A percentile compares a stretch with the other conserved stretches of the same genome.
These are phyloP conservation scores for Conopomorpha cramerella DNA, from an alignment of 1,140 invertebrate species.

Conservation along the genomic window DNA sequence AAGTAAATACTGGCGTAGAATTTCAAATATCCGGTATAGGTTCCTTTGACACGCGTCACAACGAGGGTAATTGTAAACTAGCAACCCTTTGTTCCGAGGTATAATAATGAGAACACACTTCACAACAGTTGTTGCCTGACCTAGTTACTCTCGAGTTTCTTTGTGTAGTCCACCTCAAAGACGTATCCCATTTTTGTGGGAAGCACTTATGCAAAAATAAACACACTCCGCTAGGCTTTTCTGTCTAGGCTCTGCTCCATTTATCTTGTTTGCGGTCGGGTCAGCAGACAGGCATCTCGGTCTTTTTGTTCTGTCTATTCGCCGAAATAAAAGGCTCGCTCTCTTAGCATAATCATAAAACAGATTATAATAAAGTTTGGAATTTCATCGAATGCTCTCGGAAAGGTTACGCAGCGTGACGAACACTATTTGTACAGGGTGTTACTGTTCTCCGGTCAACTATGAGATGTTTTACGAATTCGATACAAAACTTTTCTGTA, in stretches of 20 bases:
- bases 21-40: neutral
- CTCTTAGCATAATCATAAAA: no score
- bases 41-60: no score
- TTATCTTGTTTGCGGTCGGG: constrained; percentile 7
- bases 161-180: constrained; percentile 7
- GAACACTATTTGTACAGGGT: no score
- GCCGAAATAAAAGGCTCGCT: no score
- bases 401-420: no score
- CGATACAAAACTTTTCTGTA: no score
- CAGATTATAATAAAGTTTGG: no score
- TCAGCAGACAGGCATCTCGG: no score
- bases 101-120: constrained; percentile 19
- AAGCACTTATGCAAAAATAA: constrained; percentile 27
- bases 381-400: no score
- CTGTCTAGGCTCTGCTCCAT: constrained; percentile 5
- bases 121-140: constrained; percentile 17
- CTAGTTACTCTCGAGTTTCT: constrained; percentile 17
- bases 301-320: no score
- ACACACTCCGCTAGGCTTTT: constrained; percentile 25
- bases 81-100: constrained; percentile 6
- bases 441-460: no score
- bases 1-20: neutral
- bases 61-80: constrained; percentile 22
- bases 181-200: constrained; percentile 19
- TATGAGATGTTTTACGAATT: no score